Evolutionary conservation across 92 coral and sea anemone species (phyloP).

Genomic region (Metridium senile): DNA sequence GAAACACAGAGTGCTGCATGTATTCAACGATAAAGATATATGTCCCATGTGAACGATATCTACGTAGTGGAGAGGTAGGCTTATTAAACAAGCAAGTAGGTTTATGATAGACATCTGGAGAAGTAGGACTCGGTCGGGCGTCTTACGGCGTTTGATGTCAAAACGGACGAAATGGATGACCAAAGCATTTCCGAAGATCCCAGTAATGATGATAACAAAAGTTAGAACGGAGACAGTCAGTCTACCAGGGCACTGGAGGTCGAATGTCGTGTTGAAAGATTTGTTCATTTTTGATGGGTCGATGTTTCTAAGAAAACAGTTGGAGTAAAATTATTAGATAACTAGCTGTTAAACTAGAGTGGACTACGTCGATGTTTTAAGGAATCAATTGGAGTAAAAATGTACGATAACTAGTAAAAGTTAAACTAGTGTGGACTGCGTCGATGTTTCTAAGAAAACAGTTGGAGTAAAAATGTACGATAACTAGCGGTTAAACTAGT

Average conservation of each 20-base stretch:
- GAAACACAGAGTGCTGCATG: slow-evolving; percentile 30
- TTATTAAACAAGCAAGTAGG: slow-evolving; percentile 38
- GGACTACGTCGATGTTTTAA: too few species aligned
- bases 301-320: too few species aligned
- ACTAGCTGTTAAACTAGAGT: too few species aligned
- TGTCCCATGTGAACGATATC: slow-evolving; percentile 32
- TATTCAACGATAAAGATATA: slow-evolving; percentile 4
- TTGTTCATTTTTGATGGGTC: background rate
- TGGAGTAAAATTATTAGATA: too few species aligned
- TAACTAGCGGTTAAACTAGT: too few species aligned
- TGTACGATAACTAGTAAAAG: too few species aligned
- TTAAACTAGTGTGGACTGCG: too few species aligned
- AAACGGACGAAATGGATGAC: slow-evolving; percentile 35
- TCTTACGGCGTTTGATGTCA: slow-evolving; percentile 9
- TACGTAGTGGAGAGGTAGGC: slow-evolving; percentile 48
- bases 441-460: too few species aligned
- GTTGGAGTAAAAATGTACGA: too few species aligned
- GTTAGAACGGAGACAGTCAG: background rate
- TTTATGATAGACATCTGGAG: slow-evolving; percentile 8
- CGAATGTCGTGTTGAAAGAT: background rate
- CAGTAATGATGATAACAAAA: slow-evolving; percentile 17
- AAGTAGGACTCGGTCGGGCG: slow-evolving; percentile 41
- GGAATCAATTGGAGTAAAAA: too few species aligned
- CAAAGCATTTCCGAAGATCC: slow-evolving; percentile 27
- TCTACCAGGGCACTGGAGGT: slow-evolving; percentile 9